Conservation (phyloP, 1,140 invertebrate genomes). For the Drosophila lini region DNA sequence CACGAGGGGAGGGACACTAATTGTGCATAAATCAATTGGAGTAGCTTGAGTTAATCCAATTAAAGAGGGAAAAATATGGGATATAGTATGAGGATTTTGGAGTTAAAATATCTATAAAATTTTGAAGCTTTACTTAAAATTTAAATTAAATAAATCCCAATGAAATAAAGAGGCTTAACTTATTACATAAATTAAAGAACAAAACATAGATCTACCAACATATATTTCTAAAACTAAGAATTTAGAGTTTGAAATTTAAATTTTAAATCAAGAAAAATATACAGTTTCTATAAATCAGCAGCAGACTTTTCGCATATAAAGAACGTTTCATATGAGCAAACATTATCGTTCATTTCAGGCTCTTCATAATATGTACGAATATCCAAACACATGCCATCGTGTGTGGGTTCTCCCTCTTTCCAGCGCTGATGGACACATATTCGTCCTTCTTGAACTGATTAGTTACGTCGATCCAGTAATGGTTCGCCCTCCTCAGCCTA, state of each 20-base stretch:
- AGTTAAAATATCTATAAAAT: not conserved
- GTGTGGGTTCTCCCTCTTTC: conserved; percentile 16
- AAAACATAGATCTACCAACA: not conserved
- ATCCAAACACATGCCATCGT: conserved; percentile 24
- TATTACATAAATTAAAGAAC: not conserved
- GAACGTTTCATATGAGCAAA: not conserved
- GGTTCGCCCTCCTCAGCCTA: not conserved
- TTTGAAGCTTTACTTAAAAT: not conserved
- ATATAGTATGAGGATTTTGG: too few relatives aligned
- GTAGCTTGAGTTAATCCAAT: conserved; percentile 6
- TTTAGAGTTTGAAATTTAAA: not conserved
- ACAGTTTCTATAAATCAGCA: not conserved
- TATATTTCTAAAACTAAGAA: not conserved
- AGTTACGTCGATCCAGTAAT: conserved; percentile 35
- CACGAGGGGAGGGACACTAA: conserved; percentile 23
- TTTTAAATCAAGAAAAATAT: not conserved
- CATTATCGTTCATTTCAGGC: conserved; percentile 22
- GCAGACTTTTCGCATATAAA: conserved; percentile 13
- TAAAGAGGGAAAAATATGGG: not conserved
- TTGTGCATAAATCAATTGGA: conserved; percentile 21
- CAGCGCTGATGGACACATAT: conserved; percentile 22
- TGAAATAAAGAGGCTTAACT: not conserved
- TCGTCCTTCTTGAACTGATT: conserved; percentile 23
- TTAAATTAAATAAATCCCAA: not conserved
- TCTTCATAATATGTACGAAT: not conserved